These are phyloP conservation scores for Oligia fasciuncula DNA, from an alignment of 2,888 invertebrate species.

Conservation along the genomic window DNA sequence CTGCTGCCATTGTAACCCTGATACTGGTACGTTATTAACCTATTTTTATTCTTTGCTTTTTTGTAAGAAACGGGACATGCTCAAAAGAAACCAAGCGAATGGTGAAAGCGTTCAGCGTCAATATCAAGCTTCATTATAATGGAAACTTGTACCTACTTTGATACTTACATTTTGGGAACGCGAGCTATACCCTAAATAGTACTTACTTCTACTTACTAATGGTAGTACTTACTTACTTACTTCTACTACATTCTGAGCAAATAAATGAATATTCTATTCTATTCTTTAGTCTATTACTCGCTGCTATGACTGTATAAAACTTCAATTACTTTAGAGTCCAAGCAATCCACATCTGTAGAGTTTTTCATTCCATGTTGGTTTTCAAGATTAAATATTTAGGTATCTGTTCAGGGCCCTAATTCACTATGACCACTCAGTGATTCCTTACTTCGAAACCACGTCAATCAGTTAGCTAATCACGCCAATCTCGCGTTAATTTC, in stretches of 20 bases:
- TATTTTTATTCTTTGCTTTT: not conserved
- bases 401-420: not conserved
- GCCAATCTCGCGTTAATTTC: too few species aligned
- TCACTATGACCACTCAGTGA: too few species aligned
- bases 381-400: not conserved
- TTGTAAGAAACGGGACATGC: not conserved
- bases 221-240: too few species aligned
- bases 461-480: too few species aligned
- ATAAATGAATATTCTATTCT: too few species aligned
- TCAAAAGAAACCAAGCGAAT: not conserved
- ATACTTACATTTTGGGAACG: not conserved
- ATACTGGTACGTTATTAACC: conserved; percentile 89
- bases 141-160: not conserved
- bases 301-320: not conserved
- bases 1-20: conserved; percentile 93
- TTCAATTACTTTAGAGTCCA: not conserved
- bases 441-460: too few species aligned
- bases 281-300: too few species aligned
- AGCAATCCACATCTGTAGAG: not conserved
- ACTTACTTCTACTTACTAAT: not conserved
- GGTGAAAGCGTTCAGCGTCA: not conserved
- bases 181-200: not conserved
- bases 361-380: not conserved
- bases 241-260: too few species aligned
- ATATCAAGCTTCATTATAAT: not conserved